Percentiles rank a stretch among this genome's conserved stretches.
phyloP scores from a whole-genome alignment of 1,140 invertebrate genomes.

The Pteromalus puparum region DNA sequence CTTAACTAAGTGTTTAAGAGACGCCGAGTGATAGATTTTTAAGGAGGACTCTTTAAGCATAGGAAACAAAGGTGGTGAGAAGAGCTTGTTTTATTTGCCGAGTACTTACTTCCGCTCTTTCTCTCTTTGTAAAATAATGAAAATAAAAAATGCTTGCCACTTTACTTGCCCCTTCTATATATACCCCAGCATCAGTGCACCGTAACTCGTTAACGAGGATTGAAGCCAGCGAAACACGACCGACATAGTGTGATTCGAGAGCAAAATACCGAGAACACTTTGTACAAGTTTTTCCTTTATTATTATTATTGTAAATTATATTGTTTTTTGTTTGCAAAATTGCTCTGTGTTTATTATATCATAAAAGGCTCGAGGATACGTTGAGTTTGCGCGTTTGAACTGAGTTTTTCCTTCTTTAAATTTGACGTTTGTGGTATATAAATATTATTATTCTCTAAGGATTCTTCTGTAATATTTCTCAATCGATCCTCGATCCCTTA shows the following conservation, averaged over 20 bases:
- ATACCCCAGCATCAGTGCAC: background rate
- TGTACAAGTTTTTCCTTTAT: conserved; percentile 32
- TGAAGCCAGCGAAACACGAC: background rate
- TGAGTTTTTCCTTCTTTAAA: conserved; percentile 34
- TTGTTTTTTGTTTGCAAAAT: conserved; percentile 32
- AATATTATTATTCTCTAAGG: conserved; percentile 11
- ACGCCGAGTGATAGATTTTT: conserved; percentile 53
- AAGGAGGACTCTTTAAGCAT: conserved; percentile 29
- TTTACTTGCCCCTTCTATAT: conserved; percentile 60
- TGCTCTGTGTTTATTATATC: background rate
- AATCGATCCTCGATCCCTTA: conserved; percentile 46
- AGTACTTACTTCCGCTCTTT: conserved; percentile 46
- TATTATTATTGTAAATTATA: background rate
- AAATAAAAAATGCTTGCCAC: conserved; percentile 62
- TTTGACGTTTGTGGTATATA: conserved; percentile 25
- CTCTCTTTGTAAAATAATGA: conserved; percentile 39
- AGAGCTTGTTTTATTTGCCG: conserved; percentile 47
- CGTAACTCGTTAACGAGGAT: conserved; percentile 13
- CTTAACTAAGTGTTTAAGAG: conserved; percentile 61
- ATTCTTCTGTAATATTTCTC: conserved; percentile 28
- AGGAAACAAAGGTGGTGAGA: background rate
- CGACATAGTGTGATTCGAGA: background rate
- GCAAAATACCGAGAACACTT: background rate
- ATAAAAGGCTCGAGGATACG: conserved; percentile 1
- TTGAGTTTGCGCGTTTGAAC: conserved; percentile 34